phyloP scores from a whole-genome alignment of 2,113 vertebrate genomes.

The Daubentonia madagascariensis region DNA sequence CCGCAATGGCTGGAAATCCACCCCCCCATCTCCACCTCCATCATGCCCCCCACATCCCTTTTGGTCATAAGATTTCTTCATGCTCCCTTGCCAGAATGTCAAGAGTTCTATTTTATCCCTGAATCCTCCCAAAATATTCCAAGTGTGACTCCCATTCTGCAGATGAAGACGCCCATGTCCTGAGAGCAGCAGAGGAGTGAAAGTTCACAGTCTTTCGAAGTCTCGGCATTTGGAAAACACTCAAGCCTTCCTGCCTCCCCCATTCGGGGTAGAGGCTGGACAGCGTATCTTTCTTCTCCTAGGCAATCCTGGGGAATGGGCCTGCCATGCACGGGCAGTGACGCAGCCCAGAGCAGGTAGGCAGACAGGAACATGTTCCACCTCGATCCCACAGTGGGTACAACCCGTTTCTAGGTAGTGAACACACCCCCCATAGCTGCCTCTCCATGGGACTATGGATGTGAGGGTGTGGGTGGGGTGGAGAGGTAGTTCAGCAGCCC shows the following conservation, averaged over 20 bases:
- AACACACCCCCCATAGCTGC: fast-evolving
- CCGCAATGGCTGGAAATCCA: background rate
- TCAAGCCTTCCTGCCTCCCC: background rate
- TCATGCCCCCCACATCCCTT: background rate
- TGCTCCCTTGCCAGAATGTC: background rate
- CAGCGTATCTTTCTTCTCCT: background rate
- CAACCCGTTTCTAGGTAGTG: background rate
- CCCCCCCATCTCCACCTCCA: too few species aligned
- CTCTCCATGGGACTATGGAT: background rate
- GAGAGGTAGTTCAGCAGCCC: background rate
- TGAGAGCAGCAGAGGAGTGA: background rate
- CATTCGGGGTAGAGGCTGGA: background rate
- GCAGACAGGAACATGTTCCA: background rate
- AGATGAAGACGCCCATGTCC: background rate
- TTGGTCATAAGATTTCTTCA: background rate
- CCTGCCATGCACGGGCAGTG: fast-evolving
- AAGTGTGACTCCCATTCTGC: background rate
- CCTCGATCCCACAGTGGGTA: background rate
- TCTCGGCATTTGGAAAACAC: background rate
- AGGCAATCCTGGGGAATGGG: background rate
- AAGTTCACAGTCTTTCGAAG: background rate
- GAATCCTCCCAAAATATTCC: background rate
- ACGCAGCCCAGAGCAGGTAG: background rate
- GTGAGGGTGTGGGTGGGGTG: too few species aligned
- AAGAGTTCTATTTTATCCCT: background rate